A percentile compares a stretch with the other conserved stretches of the same genome.
Conservation (phyloP, 2,797 vertebrate species). For the Crocodylus rhombifer region DNA sequence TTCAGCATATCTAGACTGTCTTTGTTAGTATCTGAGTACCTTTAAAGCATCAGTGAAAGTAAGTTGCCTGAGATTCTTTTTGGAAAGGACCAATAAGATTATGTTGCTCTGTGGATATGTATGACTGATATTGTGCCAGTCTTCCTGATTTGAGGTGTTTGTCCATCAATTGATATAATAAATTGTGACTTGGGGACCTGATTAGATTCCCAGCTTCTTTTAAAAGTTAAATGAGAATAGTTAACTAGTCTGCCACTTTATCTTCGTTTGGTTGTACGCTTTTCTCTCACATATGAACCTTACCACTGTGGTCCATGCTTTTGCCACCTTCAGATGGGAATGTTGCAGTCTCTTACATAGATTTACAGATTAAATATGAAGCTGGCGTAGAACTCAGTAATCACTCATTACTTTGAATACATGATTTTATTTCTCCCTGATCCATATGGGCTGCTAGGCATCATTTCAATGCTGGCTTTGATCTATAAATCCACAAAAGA, state of each 20-base stretch:
- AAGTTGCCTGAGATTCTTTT: slow-evolving; percentile 28
- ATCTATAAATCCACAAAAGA: background rate
- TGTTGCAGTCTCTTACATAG: background rate
- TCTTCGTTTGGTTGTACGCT: background rate
- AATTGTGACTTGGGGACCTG: too few species aligned
- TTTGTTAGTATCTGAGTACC: background rate
- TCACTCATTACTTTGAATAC: background rate
- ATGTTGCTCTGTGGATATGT: background rate
- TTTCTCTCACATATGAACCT: background rate
- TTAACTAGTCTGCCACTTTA: too few species aligned
- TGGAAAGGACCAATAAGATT: background rate
- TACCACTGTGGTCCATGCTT: background rate
- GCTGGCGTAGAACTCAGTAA: background rate
- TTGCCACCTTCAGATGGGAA: background rate
- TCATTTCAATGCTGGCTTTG: background rate
- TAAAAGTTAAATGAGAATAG: too few species aligned
- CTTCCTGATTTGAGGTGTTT: background rate
- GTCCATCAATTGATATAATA: background rate
- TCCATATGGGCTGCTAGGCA: background rate
- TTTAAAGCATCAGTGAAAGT: slow-evolving; percentile 15
- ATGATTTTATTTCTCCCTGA: background rate
- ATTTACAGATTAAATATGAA: background rate
- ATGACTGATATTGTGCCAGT: background rate
- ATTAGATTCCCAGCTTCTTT: too few species aligned
- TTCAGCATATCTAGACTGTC: slow-evolving; percentile 1